phyloP scores from a whole-genome alignment of 92 coral and sea anemone genomes.

The Phenganax marumi region DNA sequence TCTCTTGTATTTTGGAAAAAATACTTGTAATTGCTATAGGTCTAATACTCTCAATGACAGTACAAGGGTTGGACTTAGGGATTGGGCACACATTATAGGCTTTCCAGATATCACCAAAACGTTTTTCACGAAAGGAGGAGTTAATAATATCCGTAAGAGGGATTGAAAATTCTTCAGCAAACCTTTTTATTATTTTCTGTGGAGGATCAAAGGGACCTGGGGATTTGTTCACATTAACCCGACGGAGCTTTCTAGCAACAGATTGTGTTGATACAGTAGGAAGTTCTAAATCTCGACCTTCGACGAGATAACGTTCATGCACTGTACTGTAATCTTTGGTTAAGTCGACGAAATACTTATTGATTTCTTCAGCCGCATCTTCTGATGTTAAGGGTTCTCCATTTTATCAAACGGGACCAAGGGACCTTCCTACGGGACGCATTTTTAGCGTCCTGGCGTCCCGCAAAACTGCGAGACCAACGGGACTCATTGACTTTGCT shows the following conservation, averaged over 20 bases:
- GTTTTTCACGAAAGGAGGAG: conserved; percentile 16
- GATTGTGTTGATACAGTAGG: conserved; percentile 18
- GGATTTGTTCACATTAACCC: too few relatives aligned
- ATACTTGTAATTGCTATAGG: too few relatives aligned
- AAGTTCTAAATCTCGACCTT: conserved; percentile 8
- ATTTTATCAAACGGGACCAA: too few relatives aligned
- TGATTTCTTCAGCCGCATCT: too few relatives aligned
- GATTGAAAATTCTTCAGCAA: conserved; percentile 18
- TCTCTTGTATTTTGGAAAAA: not conserved
- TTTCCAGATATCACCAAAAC: conserved; percentile 26
- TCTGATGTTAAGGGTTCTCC: too few relatives aligned
- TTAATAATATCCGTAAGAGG: conserved; percentile 18
- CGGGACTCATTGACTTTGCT: too few relatives aligned
- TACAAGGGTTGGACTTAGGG: conserved; percentile 9
- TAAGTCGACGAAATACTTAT: too few relatives aligned
- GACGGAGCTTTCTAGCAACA: conserved; percentile 1
- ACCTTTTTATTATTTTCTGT: conserved; percentile 13
- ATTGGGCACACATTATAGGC: conserved; percentile 8
- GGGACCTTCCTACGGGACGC: too few relatives aligned
- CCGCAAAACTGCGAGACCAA: too few relatives aligned
- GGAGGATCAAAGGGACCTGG: conserved; percentile 32
- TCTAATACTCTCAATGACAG: not conserved
- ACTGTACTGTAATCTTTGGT: not conserved
- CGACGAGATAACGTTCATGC: not conserved
- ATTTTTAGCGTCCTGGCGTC: too few relatives aligned